Evolutionary conservation across 2,888 invertebrate genomes (phyloP).

Genomic region (Acronicta alni): DNA sequence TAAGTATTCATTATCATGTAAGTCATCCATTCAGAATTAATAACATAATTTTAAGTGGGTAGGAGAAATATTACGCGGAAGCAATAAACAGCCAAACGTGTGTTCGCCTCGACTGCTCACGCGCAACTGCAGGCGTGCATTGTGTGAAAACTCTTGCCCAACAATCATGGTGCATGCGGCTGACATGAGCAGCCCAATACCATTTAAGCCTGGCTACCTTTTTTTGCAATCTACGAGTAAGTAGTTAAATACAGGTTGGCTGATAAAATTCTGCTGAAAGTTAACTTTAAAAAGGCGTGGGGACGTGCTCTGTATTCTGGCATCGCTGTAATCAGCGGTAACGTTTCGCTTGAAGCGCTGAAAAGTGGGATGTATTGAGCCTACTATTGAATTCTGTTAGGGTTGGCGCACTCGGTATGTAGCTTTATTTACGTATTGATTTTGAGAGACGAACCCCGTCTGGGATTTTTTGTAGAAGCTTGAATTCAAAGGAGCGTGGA

Average conservation of each 20-base stretch:
- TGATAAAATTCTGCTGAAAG: constrained; percentile 23
- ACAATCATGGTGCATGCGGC: too few species aligned
- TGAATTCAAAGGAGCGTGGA: background rate
- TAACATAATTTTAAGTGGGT: too few species aligned
- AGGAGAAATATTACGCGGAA: too few species aligned
- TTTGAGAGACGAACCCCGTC: background rate
- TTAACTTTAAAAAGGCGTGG: constrained; percentile 53
- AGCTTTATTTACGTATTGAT: constrained; percentile 19
- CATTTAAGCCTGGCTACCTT: too few species aligned
- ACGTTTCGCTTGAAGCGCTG: constrained; percentile 27
- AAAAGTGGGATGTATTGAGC: constrained; percentile 21
- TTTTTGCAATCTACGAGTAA: too few species aligned
- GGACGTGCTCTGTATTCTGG: constrained; percentile 11
- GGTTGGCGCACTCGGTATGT: background rate
- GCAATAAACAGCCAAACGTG: too few species aligned
- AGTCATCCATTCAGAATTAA: too few species aligned
- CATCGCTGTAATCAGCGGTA: constrained; percentile 25
- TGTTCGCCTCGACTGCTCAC: too few species aligned
- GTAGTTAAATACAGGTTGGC: constrained; percentile 24
- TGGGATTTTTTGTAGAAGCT: background rate
- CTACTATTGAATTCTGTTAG: constrained; percentile 8
- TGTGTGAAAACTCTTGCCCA: too few species aligned
- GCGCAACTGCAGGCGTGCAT: too few species aligned
- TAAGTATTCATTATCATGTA: too few species aligned
- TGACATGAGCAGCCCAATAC: too few species aligned